Evolutionary conservation across 1,140 invertebrate genomes (phyloP), one percentile per base, ranked within the genome.

Genomic region (Sitodiplosis mosellana): DNA sequence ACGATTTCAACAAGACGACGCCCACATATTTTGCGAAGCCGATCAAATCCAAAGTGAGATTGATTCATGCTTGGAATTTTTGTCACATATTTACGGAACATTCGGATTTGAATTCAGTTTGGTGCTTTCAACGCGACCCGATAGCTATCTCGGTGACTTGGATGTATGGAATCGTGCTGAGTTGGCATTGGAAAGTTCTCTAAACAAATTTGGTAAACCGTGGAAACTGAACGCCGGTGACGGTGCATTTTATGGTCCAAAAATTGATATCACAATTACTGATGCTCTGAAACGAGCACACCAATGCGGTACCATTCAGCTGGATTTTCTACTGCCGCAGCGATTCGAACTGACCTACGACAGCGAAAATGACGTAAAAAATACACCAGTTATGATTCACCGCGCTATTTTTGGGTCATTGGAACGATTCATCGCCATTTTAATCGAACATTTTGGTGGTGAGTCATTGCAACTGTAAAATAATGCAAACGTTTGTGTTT

Each of bases 381-480:
- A 81, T 52, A 72, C 83, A 37, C 96, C 95, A 2, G 94, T 99
- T 1, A 99, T 99, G 44, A 95, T 99, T 55, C 95, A 99, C 69
- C 73, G 95, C 56, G 95, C 95, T 14, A 83, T 99, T 51, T 71
- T 99, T 0, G 95, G 95, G 7, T 99, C 94, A 1, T 83, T 99
- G 2, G 95, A 99, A 69, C 76, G 95, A 44, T 95, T 98, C 89
- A 88, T 98, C 50, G 95, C 94, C 4, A 93, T 99, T 60, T 69
- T 99, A 1, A 91, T 89, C 21, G 95, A 99, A 72, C 91, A 81
- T 49, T 99, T 83, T 69, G 95, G 82, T 27, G 95, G 95, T 48
- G 97, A 97, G 71, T 99, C 94, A 94, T 92, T 93, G 18, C 96
- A 96, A 69, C 99, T 95, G 95, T 60, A n/a, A n/a, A n/a, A n/a